Conservation (phyloP, 1,140 invertebrate species). For the Dreissena rostriformis region DNA sequence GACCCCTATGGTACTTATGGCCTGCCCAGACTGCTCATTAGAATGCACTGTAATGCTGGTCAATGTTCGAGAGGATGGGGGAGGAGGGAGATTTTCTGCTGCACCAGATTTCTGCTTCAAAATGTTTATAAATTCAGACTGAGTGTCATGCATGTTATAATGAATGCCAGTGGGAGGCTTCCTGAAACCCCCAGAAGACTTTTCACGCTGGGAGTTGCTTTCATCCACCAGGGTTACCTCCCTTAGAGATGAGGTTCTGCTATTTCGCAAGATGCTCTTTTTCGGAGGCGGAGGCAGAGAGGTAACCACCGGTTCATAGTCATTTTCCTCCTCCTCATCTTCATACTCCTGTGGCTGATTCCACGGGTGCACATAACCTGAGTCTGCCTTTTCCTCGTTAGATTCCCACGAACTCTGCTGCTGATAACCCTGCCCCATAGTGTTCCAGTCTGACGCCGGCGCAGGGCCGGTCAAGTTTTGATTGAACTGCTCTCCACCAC, state of each 20-base stretch:
- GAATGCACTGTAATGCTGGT: conserved; percentile 12
- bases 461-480: too few species aligned
- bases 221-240: conserved; percentile 50
- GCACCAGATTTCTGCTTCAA: conserved; percentile 48
- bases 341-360: conserved; percentile 50
- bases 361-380: conserved; percentile 45
- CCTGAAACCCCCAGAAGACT: background rate
- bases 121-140: conserved; percentile 49
- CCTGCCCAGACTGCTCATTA: conserved; percentile 4
- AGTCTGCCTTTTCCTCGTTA: background rate
- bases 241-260: conserved; percentile 34
- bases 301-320: conserved; percentile 13
- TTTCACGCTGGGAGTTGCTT: background rate
- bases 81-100: conserved; percentile 35
- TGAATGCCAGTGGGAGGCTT: background rate
- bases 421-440: background rate
- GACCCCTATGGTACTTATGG: conserved; percentile 50
- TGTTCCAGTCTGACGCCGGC: conserved; percentile 31
- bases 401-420: conserved; percentile 9
- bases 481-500: background rate
- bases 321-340: conserved; percentile 46
- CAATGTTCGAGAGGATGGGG: background rate
- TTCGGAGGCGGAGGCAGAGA: conserved; percentile 13
- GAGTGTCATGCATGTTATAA: background rate
- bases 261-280: conserved; percentile 49